These are phyloP conservation scores for Platysteira castanea DNA, from an alignment of 2,113 vertebrate species.

Conservation along the genomic window DNA sequence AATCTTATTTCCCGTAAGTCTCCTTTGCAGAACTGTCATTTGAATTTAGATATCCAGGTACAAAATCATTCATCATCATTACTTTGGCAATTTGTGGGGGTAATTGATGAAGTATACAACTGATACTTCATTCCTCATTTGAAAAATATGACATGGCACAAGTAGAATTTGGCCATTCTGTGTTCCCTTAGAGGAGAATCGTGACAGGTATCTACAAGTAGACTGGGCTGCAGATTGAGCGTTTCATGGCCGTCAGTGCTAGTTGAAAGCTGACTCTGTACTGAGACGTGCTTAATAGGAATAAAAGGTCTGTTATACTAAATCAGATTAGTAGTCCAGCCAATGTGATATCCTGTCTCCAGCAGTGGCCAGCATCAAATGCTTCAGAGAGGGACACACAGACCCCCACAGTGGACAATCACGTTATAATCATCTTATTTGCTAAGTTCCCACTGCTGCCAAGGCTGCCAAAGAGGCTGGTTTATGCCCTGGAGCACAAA, in stretches of 20 bases:
- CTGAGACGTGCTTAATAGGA: background rate
- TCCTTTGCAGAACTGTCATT: background rate
- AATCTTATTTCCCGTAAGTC: background rate
- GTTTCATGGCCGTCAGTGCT: background rate
- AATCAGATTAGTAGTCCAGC: conserved; percentile 52
- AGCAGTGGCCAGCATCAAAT: conserved; percentile 15
- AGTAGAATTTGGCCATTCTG: background rate
- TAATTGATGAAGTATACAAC: background rate
- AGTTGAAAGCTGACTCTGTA: conserved; percentile 32
- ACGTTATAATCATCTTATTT: background rate
- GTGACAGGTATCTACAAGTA: background rate
- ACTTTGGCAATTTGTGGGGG: background rate
- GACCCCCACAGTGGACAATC: background rate
- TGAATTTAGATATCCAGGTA: background rate
- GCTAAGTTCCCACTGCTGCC: background rate
- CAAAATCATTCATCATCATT: background rate
- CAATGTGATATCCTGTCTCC: conserved; percentile 29
- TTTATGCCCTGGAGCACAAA: conserved; percentile 4
- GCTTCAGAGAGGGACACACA: conserved; percentile 12
- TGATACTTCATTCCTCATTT: background rate
- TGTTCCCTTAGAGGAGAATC: background rate
- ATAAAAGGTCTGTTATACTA: conserved; percentile 51
- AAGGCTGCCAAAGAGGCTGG: background rate
- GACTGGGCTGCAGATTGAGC: background rate
- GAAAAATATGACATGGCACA: background rate